A percentile compares a stretch with the other conserved stretches of the same genome.
phyloP scores from a whole-genome alignment of 2,113 vertebrate genomes.

The Carollia perspicillata region DNA sequence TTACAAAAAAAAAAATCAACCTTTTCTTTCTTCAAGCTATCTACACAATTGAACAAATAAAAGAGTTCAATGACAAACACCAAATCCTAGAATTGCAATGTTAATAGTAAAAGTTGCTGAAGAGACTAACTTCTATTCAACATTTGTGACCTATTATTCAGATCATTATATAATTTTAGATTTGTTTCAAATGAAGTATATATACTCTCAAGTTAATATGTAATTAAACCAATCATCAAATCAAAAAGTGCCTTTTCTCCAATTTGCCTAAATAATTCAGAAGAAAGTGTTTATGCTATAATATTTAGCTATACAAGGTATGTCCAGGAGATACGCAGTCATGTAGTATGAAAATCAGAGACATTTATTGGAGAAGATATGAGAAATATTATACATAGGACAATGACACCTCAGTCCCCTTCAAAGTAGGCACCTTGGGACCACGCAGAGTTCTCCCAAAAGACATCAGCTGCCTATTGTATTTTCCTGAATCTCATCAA shows the following conservation, averaged over 20 bases:
- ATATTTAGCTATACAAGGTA: not conserved
- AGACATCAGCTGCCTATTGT: too few relatives aligned
- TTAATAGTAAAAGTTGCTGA: constrained; percentile 7
- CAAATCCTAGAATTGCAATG: not conserved
- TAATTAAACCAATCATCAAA: constrained; percentile 24
- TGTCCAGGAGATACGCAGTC: too few relatives aligned
- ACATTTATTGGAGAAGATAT: too few relatives aligned
- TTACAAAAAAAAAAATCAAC: not conserved
- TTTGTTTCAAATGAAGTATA: constrained; percentile 24
- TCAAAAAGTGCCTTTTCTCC: not conserved
- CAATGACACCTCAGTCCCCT: too few relatives aligned
- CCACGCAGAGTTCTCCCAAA: too few relatives aligned
- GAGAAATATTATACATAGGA: too few relatives aligned
- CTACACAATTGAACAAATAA: not conserved
- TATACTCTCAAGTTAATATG: not conserved
- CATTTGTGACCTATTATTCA: constrained; percentile 3
- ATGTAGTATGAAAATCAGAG: too few relatives aligned
- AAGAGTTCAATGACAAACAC: not conserved
- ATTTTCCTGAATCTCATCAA: too few relatives aligned
- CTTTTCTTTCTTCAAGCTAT: not conserved
- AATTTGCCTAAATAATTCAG: constrained; percentile 51
- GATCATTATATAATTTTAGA: constrained; percentile 4
- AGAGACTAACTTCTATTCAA: not conserved
- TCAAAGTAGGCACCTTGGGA: too few relatives aligned
- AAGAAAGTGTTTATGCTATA: constrained; percentile 33